These are phyloP conservation scores for Caenorhabditis latens DNA, from an alignment of 1,140 invertebrate genomes.

Conservation along the genomic window DNA sequence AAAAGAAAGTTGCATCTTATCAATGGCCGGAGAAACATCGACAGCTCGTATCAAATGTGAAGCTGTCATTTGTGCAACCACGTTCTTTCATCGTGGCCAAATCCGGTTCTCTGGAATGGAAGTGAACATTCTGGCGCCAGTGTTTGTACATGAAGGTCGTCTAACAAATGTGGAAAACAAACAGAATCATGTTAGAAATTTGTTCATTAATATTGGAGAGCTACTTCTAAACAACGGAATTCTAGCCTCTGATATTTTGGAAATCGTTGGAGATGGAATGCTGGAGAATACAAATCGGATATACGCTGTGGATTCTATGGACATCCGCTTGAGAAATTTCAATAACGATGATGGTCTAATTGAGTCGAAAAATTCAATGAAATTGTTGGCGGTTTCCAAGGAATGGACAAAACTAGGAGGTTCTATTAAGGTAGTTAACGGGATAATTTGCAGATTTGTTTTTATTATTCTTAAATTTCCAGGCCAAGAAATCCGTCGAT, in stretches of 20 bases:
- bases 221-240: conserved; percentile 53
- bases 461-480: too few relatives aligned
- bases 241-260: conserved; percentile 40
- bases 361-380: conserved; percentile 57
- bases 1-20: conserved; percentile 12
- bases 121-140: conserved; percentile 36
- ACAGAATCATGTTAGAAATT: conserved; percentile 55
- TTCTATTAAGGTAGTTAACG: background rate
- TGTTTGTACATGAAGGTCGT: conserved; percentile 44
- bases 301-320: conserved; percentile 56
- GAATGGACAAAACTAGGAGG: conserved; percentile 57
- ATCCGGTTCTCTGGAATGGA: conserved; percentile 40
- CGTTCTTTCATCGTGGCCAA: conserved; percentile 50
- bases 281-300: conserved; percentile 59
- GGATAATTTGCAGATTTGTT: too few relatives aligned
- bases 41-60: conserved; percentile 15
- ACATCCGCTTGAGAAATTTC: conserved; percentile 51
- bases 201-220: conserved; percentile 42
- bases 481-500: conserved; percentile 46
- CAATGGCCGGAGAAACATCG: conserved; percentile 15
- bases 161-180: conserved; percentile 40
- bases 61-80: conserved; percentile 47
- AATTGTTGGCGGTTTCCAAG: conserved; percentile 37
- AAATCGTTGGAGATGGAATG: conserved; percentile 53
- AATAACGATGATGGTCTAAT: conserved; percentile 59